Percentiles rank a stretch among this genome's conserved stretches.
Conservation (phyloP, 2,888 invertebrate species). For the Lithophane semibrunnea region DNA sequence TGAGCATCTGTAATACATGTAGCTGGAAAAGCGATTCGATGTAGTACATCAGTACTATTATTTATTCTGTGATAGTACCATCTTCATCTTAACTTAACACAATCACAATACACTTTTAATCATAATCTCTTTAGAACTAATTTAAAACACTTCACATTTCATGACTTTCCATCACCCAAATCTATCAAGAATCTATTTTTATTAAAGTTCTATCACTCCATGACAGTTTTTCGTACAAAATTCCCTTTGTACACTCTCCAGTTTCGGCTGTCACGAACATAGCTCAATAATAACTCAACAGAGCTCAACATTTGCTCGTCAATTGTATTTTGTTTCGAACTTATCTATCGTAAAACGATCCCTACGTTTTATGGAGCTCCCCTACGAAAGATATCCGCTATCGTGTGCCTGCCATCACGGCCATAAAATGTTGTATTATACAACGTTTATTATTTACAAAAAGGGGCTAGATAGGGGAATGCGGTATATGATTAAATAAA, state of each 20-base stretch:
- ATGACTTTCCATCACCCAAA: neutral
- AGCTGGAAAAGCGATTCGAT: neutral
- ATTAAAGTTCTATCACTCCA: neutral
- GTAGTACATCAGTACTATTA: neutral
- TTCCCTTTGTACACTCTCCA: slow-evolving; percentile 23
- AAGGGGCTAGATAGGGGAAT: neutral
- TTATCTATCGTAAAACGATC: slow-evolving; percentile 57
- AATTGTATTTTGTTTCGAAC: slow-evolving; percentile 51
- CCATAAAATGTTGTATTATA: slow-evolving; percentile 12
- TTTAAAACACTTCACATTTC: neutral
- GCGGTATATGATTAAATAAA: slow-evolving; percentile 6
- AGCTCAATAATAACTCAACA: slow-evolving; percentile 51
- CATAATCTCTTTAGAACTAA: neutral
- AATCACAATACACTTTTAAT: too few species aligned
- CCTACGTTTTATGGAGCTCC: slow-evolving; percentile 42
- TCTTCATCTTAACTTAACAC: neutral
- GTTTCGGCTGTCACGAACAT: slow-evolving; percentile 44
- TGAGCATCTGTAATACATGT: too few species aligned
- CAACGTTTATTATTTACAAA: slow-evolving; percentile 18
- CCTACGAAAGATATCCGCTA: slow-evolving; percentile 48
- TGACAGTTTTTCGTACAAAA: slow-evolving; percentile 16
- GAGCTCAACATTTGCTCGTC: slow-evolving; percentile 45
- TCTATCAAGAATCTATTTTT: neutral
- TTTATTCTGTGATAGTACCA: neutral
- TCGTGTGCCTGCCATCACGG: slow-evolving; percentile 18